phyloP scores from a whole-genome alignment of 2,888 invertebrate genomes.

The Oconnorella tubifera region DNA sequence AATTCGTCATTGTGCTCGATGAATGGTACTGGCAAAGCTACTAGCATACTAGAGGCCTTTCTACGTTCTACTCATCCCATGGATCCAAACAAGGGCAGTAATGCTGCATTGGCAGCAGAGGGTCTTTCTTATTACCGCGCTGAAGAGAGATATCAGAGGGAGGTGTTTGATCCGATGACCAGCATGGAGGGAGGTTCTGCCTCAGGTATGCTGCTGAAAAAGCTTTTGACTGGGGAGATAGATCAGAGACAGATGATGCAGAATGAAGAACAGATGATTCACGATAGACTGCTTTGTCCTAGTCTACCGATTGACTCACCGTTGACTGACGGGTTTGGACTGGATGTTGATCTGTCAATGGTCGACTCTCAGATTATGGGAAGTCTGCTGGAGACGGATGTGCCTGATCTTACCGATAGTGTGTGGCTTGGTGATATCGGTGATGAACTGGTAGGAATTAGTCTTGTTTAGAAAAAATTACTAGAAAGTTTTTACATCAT shows the following conservation, averaged over 20 bases:
- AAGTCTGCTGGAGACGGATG: slow-evolving; percentile 10
- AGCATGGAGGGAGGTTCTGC: background rate
- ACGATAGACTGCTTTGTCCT: slow-evolving; percentile 7
- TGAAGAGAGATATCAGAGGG: slow-evolving; percentile 5
- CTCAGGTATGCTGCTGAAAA: slow-evolving; percentile 26
- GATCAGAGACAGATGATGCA: slow-evolving; percentile 12
- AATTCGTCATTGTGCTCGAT: background rate
- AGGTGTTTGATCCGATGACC: background rate
- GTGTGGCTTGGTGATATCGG: slow-evolving; percentile 1
- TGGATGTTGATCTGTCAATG: slow-evolving; percentile 17
- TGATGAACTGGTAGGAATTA: slow-evolving; percentile 5
- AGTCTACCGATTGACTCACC: slow-evolving; percentile 7
- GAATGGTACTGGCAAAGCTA: background rate
- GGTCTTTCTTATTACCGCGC: slow-evolving; percentile 26
- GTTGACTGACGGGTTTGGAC: slow-evolving; percentile 21
- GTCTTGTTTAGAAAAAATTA: no score
- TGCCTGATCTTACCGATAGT: background rate
- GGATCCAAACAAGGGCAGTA: slow-evolving; percentile 37
- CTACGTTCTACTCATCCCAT: slow-evolving; percentile 29
- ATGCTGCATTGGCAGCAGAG: slow-evolving; percentile 28
- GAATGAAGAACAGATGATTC: slow-evolving; percentile 25
- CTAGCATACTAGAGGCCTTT: slow-evolving; percentile 30
- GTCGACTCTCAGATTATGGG: slow-evolving; percentile 16
- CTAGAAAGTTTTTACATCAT: no score
- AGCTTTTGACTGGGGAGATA: slow-evolving; percentile 35